Evolutionary conservation across 2,113 vertebrate genomes (phyloP), one percentile per base, ranked within the genome.

Genomic region (Tympanuchus pallidicinctus): DNA sequence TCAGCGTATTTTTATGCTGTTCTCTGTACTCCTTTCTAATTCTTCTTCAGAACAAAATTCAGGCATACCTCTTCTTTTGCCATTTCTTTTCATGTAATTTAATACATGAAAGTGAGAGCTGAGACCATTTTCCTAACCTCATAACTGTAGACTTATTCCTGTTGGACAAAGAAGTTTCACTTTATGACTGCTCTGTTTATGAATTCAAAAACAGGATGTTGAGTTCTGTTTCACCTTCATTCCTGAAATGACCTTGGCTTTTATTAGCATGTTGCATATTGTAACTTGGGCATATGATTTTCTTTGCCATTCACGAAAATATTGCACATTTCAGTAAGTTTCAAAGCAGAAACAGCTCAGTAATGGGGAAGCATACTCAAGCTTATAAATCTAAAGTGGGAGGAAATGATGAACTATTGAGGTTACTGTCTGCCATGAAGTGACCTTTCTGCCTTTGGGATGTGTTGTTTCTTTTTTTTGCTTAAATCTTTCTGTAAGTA

Each of bases 141-240:
- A 2, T 34, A 66, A 4, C 11, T 86, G 17, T 54, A 36, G 12
- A 27, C 45, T 27, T 42, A 13, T 56, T 80, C 10, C 1, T 59
- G 15, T 8, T 70, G 45, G 24, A 66, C 19, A 50, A 32, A 18
- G 45, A 27, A 2, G 9, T 34, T 19, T 54, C 8, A 7, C 11
- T 67, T 84, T 18, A 40, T 34, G 79, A 40, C 6, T 0, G 0
- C 17, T 85, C 22, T n/a, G 3, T 71, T 32, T 15, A 8, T 48
- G 61, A 79, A 71, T 36, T 88, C 48, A n/a, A 47, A 43, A 63
- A 18, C 1, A 12, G 19, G 16, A 34, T 66, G 22, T 11, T 1
- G 1, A 83, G 54, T 69, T 56, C 1, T 6, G 10, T 73, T 90
- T 69, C 76, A 16, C 60, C 40, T 65, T 86, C 2, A 11, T 63